Evolutionary conservation across 2,113 vertebrate species (phyloP), one percentile per base, ranked within the genome.

Genomic region (Myiozetetes cayanensis): DNA sequence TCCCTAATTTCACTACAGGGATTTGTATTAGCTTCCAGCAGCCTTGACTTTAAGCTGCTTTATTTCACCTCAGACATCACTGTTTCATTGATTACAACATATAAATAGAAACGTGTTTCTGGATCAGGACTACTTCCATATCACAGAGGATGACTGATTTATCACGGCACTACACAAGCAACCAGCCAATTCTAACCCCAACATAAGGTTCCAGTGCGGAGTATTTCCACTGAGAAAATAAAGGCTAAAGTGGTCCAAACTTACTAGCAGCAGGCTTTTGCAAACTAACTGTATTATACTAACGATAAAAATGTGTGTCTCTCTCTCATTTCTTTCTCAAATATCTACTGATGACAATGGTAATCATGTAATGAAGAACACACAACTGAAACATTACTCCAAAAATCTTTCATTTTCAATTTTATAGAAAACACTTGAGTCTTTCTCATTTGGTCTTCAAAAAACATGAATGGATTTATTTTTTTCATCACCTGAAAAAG

Each of bases 101-200:
- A 86, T 27, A 86, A 73, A 90, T 30, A 90, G 46, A 73, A 88
- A 62, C 5, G 2, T 10, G 12, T 30, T 83, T 90, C 63, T 59
- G 55, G 35, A 55, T 50, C 61, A 67, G 44, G 27, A 24, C 43
- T 55, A 77, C 6, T 68, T 66, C 50, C 53, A 24, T 16, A 41
- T 5, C 4, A 0, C 61, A 39, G 1, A 41, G 3, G 2, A 37
- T 77, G 50, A 76, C 41, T 49, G 44, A n/a, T n/a, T 7, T 3
- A 41, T 73, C 49, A 83, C 4, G n/a, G 53, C 24, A 46, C 22
- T 27, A 47, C 33, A 55, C 12, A 63, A 82, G 41, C 19, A 84
- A 71, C 7, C 30, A 62, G 39, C 4, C 73, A 80, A 22, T 66
- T 73, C 25, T 55, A 85, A 91, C 18, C 14, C 14, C 20, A 85